Percentiles rank a stretch among this genome's conserved stretches.
Conservation (phyloP, 2,888 invertebrate species). For the Brachypterus glaber region DNA sequence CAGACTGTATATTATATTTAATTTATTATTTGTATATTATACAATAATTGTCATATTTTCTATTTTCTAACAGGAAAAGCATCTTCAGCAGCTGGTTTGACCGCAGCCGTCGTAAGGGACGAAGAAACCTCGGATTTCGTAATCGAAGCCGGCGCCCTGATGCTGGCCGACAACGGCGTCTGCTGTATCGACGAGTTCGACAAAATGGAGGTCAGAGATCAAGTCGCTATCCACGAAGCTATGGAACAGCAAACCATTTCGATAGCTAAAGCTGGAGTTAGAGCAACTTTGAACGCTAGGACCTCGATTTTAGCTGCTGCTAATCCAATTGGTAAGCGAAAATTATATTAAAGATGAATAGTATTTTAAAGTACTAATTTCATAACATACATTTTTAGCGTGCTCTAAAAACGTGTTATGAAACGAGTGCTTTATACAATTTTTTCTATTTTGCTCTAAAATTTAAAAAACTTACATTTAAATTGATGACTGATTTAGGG, state of each 20-base stretch:
- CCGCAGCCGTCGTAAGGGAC: slow-evolving; percentile 96
- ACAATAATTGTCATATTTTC: too few species aligned
- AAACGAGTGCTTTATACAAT: too few species aligned
- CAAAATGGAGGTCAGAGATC: slow-evolving; percentile 96
- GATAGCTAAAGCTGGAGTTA: slow-evolving; percentile 90
- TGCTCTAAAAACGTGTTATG: too few species aligned
- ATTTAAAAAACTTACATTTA: too few species aligned
- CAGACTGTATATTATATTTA: too few species aligned
- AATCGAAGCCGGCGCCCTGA: slow-evolving; percentile 98
- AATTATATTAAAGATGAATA: too few species aligned
- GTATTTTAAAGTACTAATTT: too few species aligned
- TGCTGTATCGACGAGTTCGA: slow-evolving; percentile 99
- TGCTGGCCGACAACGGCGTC: slow-evolving; percentile 98
- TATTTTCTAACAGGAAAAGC: slow-evolving; percentile 85
- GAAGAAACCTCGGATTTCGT: slow-evolving; percentile 98
- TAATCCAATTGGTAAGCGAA: slow-evolving; percentile 95
- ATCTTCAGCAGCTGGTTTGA: slow-evolving; percentile 94
- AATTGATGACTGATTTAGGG: too few species aligned
- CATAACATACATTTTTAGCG: too few species aligned
- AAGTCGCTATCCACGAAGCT: slow-evolving; percentile 97
- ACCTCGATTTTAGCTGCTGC: slow-evolving; percentile 98
- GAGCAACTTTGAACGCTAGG: slow-evolving; percentile 94
- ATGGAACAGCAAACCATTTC: slow-evolving; percentile 99
- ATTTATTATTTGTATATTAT: too few species aligned
- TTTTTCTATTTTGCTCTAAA: too few species aligned